Base-by-base conservation (phyloP, 2,113 vertebrate genomes). In the Actinemys pallida region DNA sequence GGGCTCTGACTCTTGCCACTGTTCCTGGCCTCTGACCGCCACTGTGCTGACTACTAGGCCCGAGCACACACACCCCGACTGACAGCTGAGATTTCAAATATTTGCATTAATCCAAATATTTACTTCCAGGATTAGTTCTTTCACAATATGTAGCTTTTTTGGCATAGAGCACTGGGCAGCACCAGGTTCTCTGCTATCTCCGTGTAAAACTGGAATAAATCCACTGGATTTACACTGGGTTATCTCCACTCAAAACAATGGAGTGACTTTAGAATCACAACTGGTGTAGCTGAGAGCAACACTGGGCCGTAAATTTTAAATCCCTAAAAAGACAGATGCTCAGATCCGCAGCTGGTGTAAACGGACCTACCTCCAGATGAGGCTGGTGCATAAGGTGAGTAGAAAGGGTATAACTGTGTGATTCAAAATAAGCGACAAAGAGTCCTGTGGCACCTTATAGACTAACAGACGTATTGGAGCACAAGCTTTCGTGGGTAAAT, bases 191-290 rank as follows among this genome's bases (percentile, higher is more conserved):
- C 50, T 72, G 4, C 88, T 78, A 76, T 52, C 54, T 86, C 47
- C n/a, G 59, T 59, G 12, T 89, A 45, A 86, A 94, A 92, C 13
- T 69, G 16, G 82, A 25, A 91, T 80, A 89, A 84, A 56, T 72
- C n/a, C 90, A 20, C 17, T 82, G 84, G 47, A 84, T 84, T 90
- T 96, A 56, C 0, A 0, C 52, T 86, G 0, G 2, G 57, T 83
- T 53, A 19, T 95, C 81, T 42, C 50, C 93, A 49, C 29, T 88
- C 27, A 39, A 76, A 94, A 90, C 81, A 82, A 24, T 1, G 65
- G 31, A 79, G 39, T 42, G 78, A 94, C 56, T 90, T 94, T 85
- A 88, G 49, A 94, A 92, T 90, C 94, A 89, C 81, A 29, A 31
- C 42, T 83, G 35, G 12, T 62, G 29, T 69, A 94, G 65, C 50